Conservation (phyloP, 1,140 invertebrate species). For the Drosophila quadrilineata region DNA sequence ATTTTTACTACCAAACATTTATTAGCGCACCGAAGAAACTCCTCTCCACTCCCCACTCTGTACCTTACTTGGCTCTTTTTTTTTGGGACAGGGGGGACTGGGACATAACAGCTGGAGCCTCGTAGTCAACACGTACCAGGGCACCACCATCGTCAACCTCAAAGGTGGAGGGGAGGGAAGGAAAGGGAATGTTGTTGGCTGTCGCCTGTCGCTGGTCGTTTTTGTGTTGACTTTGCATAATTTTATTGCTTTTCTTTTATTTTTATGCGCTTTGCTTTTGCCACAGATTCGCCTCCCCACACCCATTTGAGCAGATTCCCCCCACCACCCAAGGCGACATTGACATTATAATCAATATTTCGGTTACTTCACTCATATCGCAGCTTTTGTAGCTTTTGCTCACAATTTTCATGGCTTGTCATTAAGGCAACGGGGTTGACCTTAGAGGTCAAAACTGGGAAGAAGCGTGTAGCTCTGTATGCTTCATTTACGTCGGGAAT, state of each 20-base stretch:
- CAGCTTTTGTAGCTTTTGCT: slow-evolving; percentile 14
- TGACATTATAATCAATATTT: slow-evolving; percentile 79
- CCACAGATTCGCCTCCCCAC: slow-evolving; percentile 12
- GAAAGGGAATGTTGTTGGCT: slow-evolving; percentile 33
- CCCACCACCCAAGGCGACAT: slow-evolving; percentile 40
- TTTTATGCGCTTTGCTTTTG: slow-evolving; percentile 63
- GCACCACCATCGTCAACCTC: slow-evolving; percentile 29
- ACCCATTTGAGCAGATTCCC: too few species aligned
- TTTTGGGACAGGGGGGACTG: background rate
- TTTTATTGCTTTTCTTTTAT: slow-evolving; percentile 80
- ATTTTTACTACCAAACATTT: slow-evolving; percentile 79
- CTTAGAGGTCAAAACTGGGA: slow-evolving; percentile 21
- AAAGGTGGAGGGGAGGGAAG: too few species aligned
- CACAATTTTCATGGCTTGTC: slow-evolving; percentile 27
- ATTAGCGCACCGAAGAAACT: slow-evolving; percentile 56
- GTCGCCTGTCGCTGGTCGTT: slow-evolving; percentile 53
- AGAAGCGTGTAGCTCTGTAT: background rate
- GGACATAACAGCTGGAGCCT: slow-evolving; percentile 1
- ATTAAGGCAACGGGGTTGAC: slow-evolving; percentile 27
- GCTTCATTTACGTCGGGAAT: background rate
- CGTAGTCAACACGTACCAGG: slow-evolving; percentile 65
- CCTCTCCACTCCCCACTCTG: background rate
- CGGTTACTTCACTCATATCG: slow-evolving; percentile 49
- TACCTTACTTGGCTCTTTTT: background rate
- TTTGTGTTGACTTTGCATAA: slow-evolving; percentile 79